Evolutionary conservation across 2,888 invertebrate species (phyloP), one percentile per base, ranked within the genome.

Genomic region (Drosophila kanekoi): DNA sequence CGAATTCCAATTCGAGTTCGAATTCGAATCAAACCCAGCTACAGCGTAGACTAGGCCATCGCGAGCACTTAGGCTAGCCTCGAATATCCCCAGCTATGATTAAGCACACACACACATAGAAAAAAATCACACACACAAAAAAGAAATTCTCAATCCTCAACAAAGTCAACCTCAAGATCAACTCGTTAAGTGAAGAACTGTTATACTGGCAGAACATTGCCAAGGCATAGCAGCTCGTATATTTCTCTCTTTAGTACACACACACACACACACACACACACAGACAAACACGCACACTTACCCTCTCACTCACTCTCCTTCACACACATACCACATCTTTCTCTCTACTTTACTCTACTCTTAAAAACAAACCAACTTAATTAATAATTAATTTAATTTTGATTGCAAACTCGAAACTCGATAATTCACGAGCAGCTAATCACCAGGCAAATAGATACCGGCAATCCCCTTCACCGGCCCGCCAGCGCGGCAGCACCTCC

Each of bases 1-100:
- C 80, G 61, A 71, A 61, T 60, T 52, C 93, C 91, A 78, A 56
- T 71, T 13, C 71, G 44, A 72, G 48, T 60, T 18, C 59, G 33
- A 69, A 47, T 61, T 9, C 61, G 43, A 67, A 57, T 56, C 71
- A 92, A 49, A 93, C 93, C 71, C 93, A 57, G 93, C 86, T 90
- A 90, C 85, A 93, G 93, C 90, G 93, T 94, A 92, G 96, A 96
- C 96, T 96, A 96, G 96, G 96, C 93, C 79, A 64, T 48, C 72
- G 74, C 61, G 73, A 84, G 51, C 76, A 73, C 59, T 94, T 94
- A 93, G 94, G 95, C 93, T 66, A 67, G 67, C 54, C 71, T 71
- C 67, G 57, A 66, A 61, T 72, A 60, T 16, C 53, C 44, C 28
- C 28, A 28, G 28, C 28, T 28, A 28, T 28, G 28, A 28, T 28